Percentiles rank a stretch among this genome's conserved stretches.
These are phyloP conservation scores for Tachypleus tridentatus DNA, from an alignment of 1,140 invertebrate species.

Conservation along the genomic window DNA sequence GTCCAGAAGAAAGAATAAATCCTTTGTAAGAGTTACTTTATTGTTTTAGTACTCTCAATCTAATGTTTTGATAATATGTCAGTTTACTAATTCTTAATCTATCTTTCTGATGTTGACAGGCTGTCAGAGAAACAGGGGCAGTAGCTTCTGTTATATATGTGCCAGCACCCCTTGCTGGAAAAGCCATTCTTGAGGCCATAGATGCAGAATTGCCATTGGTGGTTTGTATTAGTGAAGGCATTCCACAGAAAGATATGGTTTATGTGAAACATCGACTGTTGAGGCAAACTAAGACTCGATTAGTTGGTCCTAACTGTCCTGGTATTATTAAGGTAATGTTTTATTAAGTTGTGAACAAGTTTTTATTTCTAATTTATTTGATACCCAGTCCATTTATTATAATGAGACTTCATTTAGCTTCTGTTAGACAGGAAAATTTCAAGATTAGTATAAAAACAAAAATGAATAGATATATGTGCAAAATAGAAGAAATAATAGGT, in stretches of 20 bases:
- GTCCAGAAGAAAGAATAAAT: too few relatives aligned
- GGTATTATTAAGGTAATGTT: slow-evolving; percentile 78
- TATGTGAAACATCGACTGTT: slow-evolving; percentile 83
- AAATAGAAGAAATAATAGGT: too few relatives aligned
- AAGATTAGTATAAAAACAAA: too few relatives aligned
- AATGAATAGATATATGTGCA: too few relatives aligned
- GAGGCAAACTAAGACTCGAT: slow-evolving; percentile 78
- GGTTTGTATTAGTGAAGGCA: slow-evolving; percentile 97
- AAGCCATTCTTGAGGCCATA: slow-evolving; percentile 88
- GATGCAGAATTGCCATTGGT: slow-evolving; percentile 95
- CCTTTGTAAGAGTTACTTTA: too few relatives aligned
- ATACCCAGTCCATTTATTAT: too few relatives aligned
- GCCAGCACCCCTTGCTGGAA: slow-evolving; percentile 81
- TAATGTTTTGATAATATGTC: too few relatives aligned
- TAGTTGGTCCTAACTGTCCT: slow-evolving; percentile 97
- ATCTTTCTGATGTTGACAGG: slow-evolving; percentile 41
- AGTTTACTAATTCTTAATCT: too few relatives aligned
- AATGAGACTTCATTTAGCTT: too few relatives aligned
- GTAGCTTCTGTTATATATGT: slow-evolving; percentile 95
- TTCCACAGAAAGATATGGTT: slow-evolving; percentile 99
- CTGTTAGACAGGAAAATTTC: too few relatives aligned
- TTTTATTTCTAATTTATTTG: too few relatives aligned
- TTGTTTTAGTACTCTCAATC: too few relatives aligned
- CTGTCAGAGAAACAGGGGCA: slow-evolving; percentile 69
- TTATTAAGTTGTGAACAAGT: neutral